Evolutionary conservation across 2,113 vertebrate species (phyloP), one percentile per base, ranked within the genome.

Genomic region (Nymphicus hollandicus): DNA sequence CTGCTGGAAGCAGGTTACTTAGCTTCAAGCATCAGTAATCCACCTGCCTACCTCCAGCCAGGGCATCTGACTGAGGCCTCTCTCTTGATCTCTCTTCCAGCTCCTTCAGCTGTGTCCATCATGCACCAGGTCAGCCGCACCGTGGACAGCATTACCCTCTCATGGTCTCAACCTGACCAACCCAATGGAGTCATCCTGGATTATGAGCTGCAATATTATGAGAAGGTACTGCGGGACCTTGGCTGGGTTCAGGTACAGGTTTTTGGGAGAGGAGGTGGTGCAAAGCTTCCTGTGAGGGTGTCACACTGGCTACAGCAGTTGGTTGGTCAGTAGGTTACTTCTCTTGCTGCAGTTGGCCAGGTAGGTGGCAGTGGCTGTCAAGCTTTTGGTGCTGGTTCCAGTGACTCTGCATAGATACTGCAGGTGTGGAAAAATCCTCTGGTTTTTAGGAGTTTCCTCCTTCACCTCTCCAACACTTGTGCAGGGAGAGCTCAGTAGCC

Each of bases 151-250:
- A 99, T 99, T 92, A 99, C 99, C 20, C 97, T 99, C 70, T 99
- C 99, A 2, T 99, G 99, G 99, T 99, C 99, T 43, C 99, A 99
- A 93, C 99, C 99, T 0, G 99, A 99, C 96, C 99, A 99, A 90
- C 99, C 99, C 95, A 99, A 99, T 1, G 99, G 99, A 7, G 98
- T 99, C 89, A 99, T 99, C 95, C 97, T 99, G 96, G 99, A 99
- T 97, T 99, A 99, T 7, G 99, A 99, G 91, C 98, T 99, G 41
- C 99, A 99, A 87, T 99, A 99, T 66, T 99, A 99, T 17, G 99
- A 99, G 96, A 99, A 99, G 99, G 99, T 99, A 98, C 70, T 31
- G 27, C 3, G 16, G 58, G 47, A 25, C n/a, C 46, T 35, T 4
- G 55, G 25, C 44, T 27, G 47, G 44, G 64, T 1, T 66, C 39